Percentiles rank a stretch among this genome's conserved stretches.
Conservation (phyloP, 2,797 vertebrate genomes). For the Thamnophis elegans region DNA sequence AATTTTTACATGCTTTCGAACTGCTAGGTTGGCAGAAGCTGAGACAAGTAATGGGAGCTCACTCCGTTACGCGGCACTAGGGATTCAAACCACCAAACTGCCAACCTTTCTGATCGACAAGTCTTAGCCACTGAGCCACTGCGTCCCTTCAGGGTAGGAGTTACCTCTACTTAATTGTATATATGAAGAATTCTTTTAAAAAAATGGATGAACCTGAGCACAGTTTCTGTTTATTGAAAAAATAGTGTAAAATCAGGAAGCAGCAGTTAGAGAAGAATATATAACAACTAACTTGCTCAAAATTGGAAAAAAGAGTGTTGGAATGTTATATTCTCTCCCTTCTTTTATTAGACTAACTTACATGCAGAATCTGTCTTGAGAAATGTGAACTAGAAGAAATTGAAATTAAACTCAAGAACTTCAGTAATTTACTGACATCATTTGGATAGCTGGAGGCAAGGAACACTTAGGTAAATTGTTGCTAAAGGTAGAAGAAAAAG, state of each 20-base stretch:
- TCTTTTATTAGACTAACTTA: neutral
- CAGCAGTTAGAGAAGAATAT: neutral
- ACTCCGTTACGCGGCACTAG: no score
- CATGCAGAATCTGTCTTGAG: neutral
- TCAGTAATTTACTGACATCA: neutral
- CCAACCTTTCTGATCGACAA: no score
- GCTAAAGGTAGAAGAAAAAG: neutral
- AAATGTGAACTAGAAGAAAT: neutral
- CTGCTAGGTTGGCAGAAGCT: no score
- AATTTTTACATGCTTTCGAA: no score
- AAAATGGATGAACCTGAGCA: neutral
- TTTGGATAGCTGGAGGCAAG: neutral
- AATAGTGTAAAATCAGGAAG: neutral
- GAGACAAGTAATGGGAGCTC: no score
- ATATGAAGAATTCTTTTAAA: neutral
- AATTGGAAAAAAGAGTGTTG: neutral
- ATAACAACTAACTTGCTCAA: neutral
- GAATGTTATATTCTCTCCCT: neutral
- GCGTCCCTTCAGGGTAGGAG: neutral
- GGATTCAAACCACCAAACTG: no score
- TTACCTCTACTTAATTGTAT: neutral
- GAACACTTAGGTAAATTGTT: neutral
- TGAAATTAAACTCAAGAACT: neutral
- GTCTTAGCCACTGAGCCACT: no score
- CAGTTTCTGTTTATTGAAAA: neutral